phyloP scores from a whole-genome alignment of 1,140 invertebrate genomes.

The Leptestheria dahalacensis region DNA sequence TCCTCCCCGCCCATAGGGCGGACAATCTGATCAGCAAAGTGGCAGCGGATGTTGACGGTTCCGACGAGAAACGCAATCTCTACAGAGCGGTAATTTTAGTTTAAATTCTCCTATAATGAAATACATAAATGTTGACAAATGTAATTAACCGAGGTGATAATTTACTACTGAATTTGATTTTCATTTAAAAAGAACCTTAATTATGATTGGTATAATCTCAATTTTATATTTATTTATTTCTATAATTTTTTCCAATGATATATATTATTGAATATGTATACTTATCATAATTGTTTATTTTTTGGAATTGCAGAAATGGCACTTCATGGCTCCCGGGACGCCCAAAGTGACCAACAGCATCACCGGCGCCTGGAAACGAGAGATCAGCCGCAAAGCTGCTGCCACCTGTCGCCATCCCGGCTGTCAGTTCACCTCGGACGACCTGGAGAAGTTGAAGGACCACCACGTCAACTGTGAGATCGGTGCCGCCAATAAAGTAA shows the following conservation, averaged over 20 bases:
- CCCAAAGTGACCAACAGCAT: constrained; percentile 8
- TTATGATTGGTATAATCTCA: not conserved
- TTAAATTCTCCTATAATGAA: not conserved
- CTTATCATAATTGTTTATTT: not conserved
- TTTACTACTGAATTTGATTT: not conserved
- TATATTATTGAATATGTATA: not conserved
- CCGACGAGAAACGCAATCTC: not conserved
- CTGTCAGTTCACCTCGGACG: not conserved
- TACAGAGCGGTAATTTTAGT: not conserved
- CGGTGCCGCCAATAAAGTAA: not conserved
- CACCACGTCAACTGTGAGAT: constrained; percentile 7
- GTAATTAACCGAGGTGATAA: too few relatives aligned
- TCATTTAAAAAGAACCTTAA: not conserved
- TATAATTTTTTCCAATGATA: not conserved
- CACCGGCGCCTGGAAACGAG: constrained; percentile 2
- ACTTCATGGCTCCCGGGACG: not conserved
- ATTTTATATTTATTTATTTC: not conserved
- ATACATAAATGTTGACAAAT: not conserved
- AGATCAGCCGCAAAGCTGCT: not conserved
- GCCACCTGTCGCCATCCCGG: not conserved
- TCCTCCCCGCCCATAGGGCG: too few relatives aligned
- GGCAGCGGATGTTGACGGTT: not conserved
- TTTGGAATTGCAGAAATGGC: not conserved
- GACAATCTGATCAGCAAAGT: not conserved
- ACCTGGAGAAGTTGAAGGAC: not conserved